Percentiles rank a stretch among this genome's conserved stretches.
phyloP scores from a whole-genome alignment of 1,140 invertebrate genomes.

The Agrilus planipennis region DNA sequence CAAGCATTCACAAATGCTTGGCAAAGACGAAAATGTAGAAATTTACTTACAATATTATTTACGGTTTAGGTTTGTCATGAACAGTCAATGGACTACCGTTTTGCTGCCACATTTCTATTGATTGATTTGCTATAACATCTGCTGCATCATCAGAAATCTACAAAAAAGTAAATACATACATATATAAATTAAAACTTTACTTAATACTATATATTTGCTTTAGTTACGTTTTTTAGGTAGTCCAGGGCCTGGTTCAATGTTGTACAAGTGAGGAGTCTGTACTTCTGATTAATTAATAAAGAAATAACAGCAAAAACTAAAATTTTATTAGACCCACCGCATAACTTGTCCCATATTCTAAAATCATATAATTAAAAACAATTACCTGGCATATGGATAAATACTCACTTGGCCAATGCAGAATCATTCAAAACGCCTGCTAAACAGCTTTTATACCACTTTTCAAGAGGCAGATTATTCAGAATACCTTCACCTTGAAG shows the following conservation, averaged over 20 bases:
- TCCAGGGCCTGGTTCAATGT: slow-evolving; percentile 46
- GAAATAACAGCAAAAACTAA: slow-evolving; percentile 66
- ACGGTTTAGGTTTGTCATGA: slow-evolving; percentile 27
- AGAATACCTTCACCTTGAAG: slow-evolving; percentile 44
- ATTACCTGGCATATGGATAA: not conserved
- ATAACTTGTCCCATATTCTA: slow-evolving; percentile 81
- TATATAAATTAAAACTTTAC: slow-evolving; percentile 12
- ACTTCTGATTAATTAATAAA: slow-evolving; percentile 54
- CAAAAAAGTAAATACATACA: slow-evolving; percentile 21
- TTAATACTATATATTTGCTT: slow-evolving; percentile 6
- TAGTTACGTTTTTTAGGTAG: slow-evolving; percentile 51
- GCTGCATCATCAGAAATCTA: slow-evolving; percentile 64
- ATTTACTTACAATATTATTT: too few species aligned
- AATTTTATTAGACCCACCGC: slow-evolving; percentile 70
- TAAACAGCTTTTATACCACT: slow-evolving; percentile 72
- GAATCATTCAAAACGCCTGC: slow-evolving; percentile 64
- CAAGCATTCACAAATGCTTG: too few species aligned
- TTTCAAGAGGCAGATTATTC: slow-evolving; percentile 48
- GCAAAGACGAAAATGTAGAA: too few species aligned
- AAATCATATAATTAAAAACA: slow-evolving; percentile 21
- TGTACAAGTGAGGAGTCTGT: slow-evolving; percentile 49
- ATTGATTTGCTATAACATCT: slow-evolving; percentile 66
- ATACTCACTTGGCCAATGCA: slow-evolving; percentile 56
- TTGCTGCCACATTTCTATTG: slow-evolving; percentile 65
- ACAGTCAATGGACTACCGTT: slow-evolving; percentile 35